Base-by-base conservation (phyloP, 2,797 vertebrate species). In the Hyperoplus immaculatus region DNA sequence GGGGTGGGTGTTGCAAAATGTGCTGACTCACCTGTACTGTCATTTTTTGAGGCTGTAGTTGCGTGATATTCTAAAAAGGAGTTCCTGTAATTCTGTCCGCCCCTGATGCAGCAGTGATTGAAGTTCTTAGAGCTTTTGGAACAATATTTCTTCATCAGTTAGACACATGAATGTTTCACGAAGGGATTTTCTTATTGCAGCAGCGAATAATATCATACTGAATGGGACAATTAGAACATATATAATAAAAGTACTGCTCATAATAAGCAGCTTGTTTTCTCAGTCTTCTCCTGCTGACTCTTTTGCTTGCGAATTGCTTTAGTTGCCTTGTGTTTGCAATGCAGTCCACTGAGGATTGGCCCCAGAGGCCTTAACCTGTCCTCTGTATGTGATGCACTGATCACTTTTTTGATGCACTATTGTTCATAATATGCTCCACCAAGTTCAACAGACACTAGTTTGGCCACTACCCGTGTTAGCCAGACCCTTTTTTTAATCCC, bases 401-500 rank as follows among this genome's bases (percentile, higher is more conserved):
- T 60, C 69, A 61, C 36, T 75, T 87, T 72, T 70, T 49, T 78
- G 64, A 72, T 74, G 73, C 64, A 60, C 53, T 63, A 47, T 64
- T 76, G 69, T 18, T 75, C 76, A 86, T 69, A 46, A 75, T 58
- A 69, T 68, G 46, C 74, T 81, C 59, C 36, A 51, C n/a, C 56
- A 58, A 64, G 57, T 59, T 79, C 49, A 54, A 59, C 54, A 47
- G 14, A 56, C 6, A 13, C 71, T 78, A 46, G 77, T 81, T 78
- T 70, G 72, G 70, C 38, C 57, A 5, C 41, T 21, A 68, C 53
- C 56, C 73, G 69, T 65, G 45, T 21, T 16, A 11, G 36, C 15
- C 21, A 43, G 50, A 77, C 50, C 29, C 60, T 6, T 59, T 43
- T 49, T 63, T 49, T 50, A 43, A 6, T 8, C 38, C 46, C 0